Evolutionary conservation across 2,888 invertebrate genomes (phyloP), one percentile per base, ranked within the genome.

Genomic region (Apomyelois bistriatella): DNA sequence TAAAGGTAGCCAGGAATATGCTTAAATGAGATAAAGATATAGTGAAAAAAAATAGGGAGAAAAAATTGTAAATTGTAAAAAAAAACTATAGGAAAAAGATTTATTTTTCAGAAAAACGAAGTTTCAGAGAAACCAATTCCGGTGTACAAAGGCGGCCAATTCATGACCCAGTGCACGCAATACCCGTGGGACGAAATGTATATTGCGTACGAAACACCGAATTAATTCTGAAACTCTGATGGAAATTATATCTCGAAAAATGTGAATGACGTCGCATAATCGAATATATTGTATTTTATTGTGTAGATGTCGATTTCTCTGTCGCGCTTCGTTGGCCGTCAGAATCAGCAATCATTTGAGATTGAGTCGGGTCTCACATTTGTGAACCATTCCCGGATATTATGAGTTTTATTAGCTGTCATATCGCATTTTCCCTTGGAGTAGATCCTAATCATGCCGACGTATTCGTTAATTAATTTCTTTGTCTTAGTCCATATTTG

Each of bases 51-150:
- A 2, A 22, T 22, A 22, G 22, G 22, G n/a, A n/a, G n/a, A n/a
- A 22, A 22, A 22, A 3, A 3, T 22, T 22, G 22, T 22, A 22
- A 22, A 22, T 22, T 22, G 2, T 5, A 22, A 22, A 22, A 22
- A 22, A n/a, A n/a, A n/a, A n/a, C n/a, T n/a, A n/a, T n/a, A n/a
- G n/a, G n/a, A n/a, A n/a, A n/a, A n/a, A n/a, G n/a, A n/a, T n/a
- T 22, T 5, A 22, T 22, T 22, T 5, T 22, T 5, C 5, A n/a
- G n/a, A 3, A 22, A 2, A 22, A 3, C 22, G 74, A 72, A 72
- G 70, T 74, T 65, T 60, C 66, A 77, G 75, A 78, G 82, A 81
- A 84, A 82, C 77, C 82, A 83, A 84, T 83, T 79, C 70, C 77
- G 68, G 53, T 65, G 58, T 68, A 84, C 82, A 84, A 84, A 79